Evolutionary conservation across 2,888 invertebrate species (phyloP), one percentile per base, ranked within the genome.

Genomic region (Barypeithes pellucidus): DNA sequence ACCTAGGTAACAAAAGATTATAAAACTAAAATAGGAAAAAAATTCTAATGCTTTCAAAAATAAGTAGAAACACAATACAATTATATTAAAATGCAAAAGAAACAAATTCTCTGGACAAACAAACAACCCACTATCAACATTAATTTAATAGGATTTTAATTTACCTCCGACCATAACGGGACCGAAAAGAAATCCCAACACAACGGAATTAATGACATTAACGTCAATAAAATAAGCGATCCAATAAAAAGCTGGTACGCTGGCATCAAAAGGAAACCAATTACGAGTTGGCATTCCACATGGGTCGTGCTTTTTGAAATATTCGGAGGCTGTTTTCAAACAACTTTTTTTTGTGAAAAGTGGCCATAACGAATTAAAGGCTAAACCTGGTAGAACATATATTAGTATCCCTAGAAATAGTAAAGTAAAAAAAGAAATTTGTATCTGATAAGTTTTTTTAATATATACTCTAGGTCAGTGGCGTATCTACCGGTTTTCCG

Each of bases 201-300:
- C 33, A 24, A 43, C 62, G 33, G 43, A 29, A 47, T 45, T 45
- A n/a, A 62, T 62, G 2, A 57, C 54, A 29, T 57, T 59, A 2
- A 45, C 41, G 11, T 69, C 69, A 24, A 69, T 52, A 22, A 54
- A n/a, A 43, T 54, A 69, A 2, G 50, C 24, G 29, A 69, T 12
- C 62, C 50, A 69, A 33, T 61, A 69, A 29, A 57, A n/a, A 9
- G 18, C 45, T 14, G 24, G 20, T 62, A 43, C 16, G n/a, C 41
- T 62, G 24, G 54, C 61, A 62, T 69, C 62, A n/a, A 69, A 62
- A 22, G 69, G 69, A n/a, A 52, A 62, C 52, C 61, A 39, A 33
- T 69, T 61, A 22, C 54, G 62, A 3, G 69, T 62, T 14, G 69
- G 62, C 69, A 69, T 62, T 11, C 69, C 69, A 41, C 69, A 69